These are phyloP conservation scores for Thecophora atra DNA, from an alignment of 2,888 invertebrate genomes.

Conservation along the genomic window DNA sequence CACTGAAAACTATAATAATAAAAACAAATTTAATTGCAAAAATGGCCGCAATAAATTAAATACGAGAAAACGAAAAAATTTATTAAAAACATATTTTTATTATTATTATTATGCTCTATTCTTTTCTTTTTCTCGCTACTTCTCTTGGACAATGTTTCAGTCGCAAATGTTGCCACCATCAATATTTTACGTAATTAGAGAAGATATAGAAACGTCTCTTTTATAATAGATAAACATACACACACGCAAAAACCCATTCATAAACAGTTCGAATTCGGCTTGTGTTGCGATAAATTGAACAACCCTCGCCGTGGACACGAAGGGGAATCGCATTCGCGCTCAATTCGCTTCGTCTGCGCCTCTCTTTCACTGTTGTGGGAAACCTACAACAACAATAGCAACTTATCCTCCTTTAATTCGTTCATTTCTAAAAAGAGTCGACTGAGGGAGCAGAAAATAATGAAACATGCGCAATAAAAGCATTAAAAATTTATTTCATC, in stretches of 20 bases:
- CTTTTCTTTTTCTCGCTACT: no score
- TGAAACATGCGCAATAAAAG: slow-evolving; percentile 32
- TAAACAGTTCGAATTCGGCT: slow-evolving; percentile 1
- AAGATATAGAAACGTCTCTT: slow-evolving; percentile 1
- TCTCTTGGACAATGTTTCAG: no score
- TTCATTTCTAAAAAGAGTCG: slow-evolving; percentile 21
- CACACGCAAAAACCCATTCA: not conserved
- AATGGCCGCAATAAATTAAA: no score
- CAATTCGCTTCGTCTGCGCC: not conserved
- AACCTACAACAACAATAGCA: slow-evolving; percentile 1
- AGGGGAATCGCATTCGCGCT: slow-evolving; percentile 52
- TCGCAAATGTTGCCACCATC: no score
- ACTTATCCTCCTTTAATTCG: not conserved
- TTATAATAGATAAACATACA: slow-evolving; percentile 11
- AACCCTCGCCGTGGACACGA: slow-evolving; percentile 53
- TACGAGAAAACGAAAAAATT: no score
- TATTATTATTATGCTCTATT: no score
- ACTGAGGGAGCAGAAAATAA: slow-evolving; percentile 12
- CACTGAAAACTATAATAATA: no score
- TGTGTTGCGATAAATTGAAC: slow-evolving; percentile 55
- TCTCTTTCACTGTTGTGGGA: not conserved
- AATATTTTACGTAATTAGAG: no score
- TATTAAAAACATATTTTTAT: no score
- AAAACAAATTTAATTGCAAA: no score
- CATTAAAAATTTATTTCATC: not conserved